Percentiles rank a stretch among this genome's conserved stretches.
phyloP scores from a whole-genome alignment of 2,113 vertebrate species.

The Halichoeres trimaculatus region DNA sequence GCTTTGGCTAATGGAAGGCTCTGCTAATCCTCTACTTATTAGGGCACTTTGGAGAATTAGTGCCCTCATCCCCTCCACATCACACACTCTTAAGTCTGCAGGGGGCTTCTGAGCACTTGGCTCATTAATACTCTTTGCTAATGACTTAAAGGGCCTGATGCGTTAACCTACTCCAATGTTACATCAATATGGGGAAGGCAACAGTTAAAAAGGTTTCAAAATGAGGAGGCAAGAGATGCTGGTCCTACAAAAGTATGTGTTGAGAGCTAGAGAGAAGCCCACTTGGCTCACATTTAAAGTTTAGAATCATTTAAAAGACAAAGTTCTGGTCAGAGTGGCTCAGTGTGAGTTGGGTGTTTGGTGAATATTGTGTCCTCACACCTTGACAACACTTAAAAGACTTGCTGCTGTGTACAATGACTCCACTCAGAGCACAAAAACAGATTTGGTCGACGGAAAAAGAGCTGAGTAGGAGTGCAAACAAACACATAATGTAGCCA shows the following conservation, averaged over 20 bases:
- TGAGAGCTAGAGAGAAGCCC: not conserved
- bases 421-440: constrained; percentile 21
- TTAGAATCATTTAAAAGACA: not conserved
- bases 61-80: constrained; percentile 72
- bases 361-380: constrained; percentile 9
- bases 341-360: not conserved
- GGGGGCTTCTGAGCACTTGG: constrained; percentile 52
- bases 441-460: constrained; percentile 2
- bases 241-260: not conserved
- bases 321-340: not conserved
- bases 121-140: constrained; percentile 70
- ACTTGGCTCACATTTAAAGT: too few species aligned
- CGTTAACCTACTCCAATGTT: constrained; percentile 43
- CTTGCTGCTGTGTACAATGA: not conserved
- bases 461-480: constrained; percentile 31
- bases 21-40: constrained; percentile 77
- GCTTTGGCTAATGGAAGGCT: constrained; percentile 71
- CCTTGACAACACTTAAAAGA: not conserved
- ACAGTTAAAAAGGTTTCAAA: constrained; percentile 38
- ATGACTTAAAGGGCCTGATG: constrained; percentile 64
- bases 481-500: constrained; percentile 29
- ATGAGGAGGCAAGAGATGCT: constrained; percentile 10
- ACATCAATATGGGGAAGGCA: constrained; percentile 53
- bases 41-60: constrained; percentile 77
- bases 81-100: constrained; percentile 64